Evolutionary conservation across 2,888 invertebrate species (phyloP), one percentile per base, ranked within the genome.

Genomic region (Phymatocera aterrima): DNA sequence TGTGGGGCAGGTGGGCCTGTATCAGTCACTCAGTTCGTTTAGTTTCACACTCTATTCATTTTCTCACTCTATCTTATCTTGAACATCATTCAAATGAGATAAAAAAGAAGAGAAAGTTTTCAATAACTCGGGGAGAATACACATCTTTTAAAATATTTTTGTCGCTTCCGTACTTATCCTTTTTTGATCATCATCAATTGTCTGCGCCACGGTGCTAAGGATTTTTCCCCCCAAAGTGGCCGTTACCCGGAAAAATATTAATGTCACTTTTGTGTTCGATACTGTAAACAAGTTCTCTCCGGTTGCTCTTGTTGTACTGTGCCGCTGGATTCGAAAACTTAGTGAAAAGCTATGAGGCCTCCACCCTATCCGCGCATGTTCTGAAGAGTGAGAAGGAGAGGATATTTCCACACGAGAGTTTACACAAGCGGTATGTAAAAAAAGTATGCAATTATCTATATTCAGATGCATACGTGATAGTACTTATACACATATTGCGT

Each of bases 1-100:
- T 24, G 54, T 34, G 79, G n/a, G 31, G 48, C 70, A 72, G 54
- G 51, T 40, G 70, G 72, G 74, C 57, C 40, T 21, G 72, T 64
- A 18, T 18, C 21, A 5, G 34, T 64, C 61, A 64, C 21, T 64
- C 57, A 28, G 57, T 64, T 12, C 34, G n/a, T 64, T 37, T 37
- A 37, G 34, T 18, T 18, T 2, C n/a, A n/a, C n/a, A n/a, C n/a
- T n/a, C n/a, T n/a, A n/a, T n/a, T n/a, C n/a, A n/a, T n/a, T n/a
- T n/a, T n/a, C n/a, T n/a, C n/a, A n/a, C n/a, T n/a, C n/a, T n/a
- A n/a, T n/a, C n/a, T n/a, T n/a, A n/a, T n/a, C n/a, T n/a, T n/a
- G n/a, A n/a, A n/a, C n/a, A n/a, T n/a, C n/a, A n/a, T n/a, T n/a
- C n/a, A n/a, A n/a, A n/a, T n/a, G n/a, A n/a, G n/a, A n/a, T n/a